Percentiles rank a stretch among this genome's conserved stretches.
Evolutionary conservation across 2,888 invertebrate species (phyloP).

Genomic region (Sinelater perroti): DNA sequence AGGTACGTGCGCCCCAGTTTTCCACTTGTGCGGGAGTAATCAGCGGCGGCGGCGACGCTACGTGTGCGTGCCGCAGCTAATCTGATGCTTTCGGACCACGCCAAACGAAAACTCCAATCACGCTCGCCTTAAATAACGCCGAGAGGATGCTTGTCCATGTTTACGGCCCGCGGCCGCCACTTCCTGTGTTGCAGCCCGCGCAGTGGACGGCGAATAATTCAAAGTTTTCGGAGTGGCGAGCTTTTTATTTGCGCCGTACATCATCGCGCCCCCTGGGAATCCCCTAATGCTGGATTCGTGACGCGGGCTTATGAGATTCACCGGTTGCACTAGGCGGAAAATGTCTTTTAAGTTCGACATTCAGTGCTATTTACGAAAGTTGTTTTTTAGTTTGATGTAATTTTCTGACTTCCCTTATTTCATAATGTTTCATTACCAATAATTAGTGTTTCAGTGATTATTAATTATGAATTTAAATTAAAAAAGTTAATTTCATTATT

Average conservation of each 20-base stretch:
- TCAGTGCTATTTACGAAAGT: too few species aligned
- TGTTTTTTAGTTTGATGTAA: too few species aligned
- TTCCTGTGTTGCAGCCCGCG: too few species aligned
- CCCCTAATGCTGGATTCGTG: constrained; percentile 29
- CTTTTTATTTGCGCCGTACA: constrained; percentile 34
- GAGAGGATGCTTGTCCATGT: too few species aligned
- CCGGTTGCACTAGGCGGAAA: too few species aligned
- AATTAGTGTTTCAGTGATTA: too few species aligned
- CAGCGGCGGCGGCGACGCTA: constrained; percentile 12
- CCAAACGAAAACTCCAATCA: neutral
- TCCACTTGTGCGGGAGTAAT: constrained; percentile 1
- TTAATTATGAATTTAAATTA: too few species aligned
- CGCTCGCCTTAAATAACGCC: constrained; percentile 12
- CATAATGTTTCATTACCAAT: too few species aligned
- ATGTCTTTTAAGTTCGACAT: too few species aligned
- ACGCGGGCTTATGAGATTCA: constrained; percentile 29
- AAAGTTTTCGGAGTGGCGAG: constrained; percentile 33
- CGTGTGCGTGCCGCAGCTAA: constrained; percentile 29
- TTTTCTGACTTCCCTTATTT: too few species aligned
- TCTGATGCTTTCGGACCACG: constrained; percentile 27
- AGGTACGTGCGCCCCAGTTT: constrained; percentile 33
- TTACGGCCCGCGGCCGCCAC: too few species aligned
- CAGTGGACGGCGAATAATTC: constrained; percentile 32
- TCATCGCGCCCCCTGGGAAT: constrained; percentile 31
- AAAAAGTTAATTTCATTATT: too few species aligned